Conservation (phyloP, 2,113 vertebrate genomes). For the Phrynosoma blainvillii region DNA sequence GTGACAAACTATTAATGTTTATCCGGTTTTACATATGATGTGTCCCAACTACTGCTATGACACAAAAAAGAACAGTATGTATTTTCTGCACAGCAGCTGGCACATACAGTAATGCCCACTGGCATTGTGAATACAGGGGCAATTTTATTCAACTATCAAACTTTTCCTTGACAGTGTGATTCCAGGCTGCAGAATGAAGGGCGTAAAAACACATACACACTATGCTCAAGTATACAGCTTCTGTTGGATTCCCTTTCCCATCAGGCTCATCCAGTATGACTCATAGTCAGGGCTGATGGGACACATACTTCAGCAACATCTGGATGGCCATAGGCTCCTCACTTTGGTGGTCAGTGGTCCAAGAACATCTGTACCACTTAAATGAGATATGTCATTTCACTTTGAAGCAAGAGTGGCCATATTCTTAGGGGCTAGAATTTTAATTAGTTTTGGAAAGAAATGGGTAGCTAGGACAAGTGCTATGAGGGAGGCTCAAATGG, state of each 20-base stretch:
- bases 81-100: no score
- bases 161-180: neutral
- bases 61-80: neutral
- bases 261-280: no score
- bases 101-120: no score
- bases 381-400: neutral
- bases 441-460: neutral
- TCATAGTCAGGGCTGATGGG: neutral
- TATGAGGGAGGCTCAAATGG: neutral
- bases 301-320: no score
- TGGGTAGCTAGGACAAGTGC: neutral
- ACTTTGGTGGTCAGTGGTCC: neutral
- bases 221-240: no score
- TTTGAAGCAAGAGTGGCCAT: neutral
- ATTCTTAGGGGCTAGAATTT: neutral
- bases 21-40: no score
- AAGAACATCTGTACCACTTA: neutral
- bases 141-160: neutral
- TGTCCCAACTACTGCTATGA: neutral
- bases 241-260: no score
- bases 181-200: neutral
- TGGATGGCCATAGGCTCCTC: no score
- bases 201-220: neutral
- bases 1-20: neutral
- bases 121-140: neutral